Evolutionary conservation across 2,888 invertebrate species (phyloP).

Genomic region (Zhuqinia jingwanae): DNA sequence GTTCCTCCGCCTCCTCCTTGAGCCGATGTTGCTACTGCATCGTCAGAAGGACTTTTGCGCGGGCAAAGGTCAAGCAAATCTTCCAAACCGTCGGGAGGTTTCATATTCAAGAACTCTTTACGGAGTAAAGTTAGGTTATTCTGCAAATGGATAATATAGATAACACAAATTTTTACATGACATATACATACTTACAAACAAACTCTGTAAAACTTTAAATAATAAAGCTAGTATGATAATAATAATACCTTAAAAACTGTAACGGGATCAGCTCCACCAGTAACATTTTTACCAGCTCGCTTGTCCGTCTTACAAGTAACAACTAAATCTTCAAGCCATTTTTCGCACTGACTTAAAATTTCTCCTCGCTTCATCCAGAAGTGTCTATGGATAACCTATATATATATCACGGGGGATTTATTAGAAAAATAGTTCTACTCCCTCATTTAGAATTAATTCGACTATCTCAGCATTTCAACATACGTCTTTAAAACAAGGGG

Average conservation of each 20-base stretch:
- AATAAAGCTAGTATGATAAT: no score
- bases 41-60: conserved; percentile 55
- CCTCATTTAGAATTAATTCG: not conserved
- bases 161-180: conserved; percentile 3
- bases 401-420: not conserved
- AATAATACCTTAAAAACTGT: conserved; percentile 78
- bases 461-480: conserved; percentile 74
- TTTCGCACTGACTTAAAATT: conserved; percentile 92
- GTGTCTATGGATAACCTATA: conserved; percentile 93
- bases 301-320: conserved; percentile 89
- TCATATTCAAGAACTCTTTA: conserved; percentile 92
- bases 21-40: conserved; percentile 2
- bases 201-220: not conserved
- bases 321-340: conserved; percentile 92
- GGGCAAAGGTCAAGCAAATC: conserved; percentile 84
- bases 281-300: conserved; percentile 83
- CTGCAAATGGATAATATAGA: conserved; percentile 84
- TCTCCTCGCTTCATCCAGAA: conserved; percentile 97
- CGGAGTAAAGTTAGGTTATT: conserved; percentile 91
- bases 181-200: not conserved
- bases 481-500: conserved; percentile 95
- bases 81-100: conserved; percentile 89
- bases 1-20: not conserved
- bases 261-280: conserved; percentile 77
- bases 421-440: no score